Evolutionary conservation across 2,113 vertebrate genomes (phyloP).

Genomic region (Excalfactoria chinensis): DNA sequence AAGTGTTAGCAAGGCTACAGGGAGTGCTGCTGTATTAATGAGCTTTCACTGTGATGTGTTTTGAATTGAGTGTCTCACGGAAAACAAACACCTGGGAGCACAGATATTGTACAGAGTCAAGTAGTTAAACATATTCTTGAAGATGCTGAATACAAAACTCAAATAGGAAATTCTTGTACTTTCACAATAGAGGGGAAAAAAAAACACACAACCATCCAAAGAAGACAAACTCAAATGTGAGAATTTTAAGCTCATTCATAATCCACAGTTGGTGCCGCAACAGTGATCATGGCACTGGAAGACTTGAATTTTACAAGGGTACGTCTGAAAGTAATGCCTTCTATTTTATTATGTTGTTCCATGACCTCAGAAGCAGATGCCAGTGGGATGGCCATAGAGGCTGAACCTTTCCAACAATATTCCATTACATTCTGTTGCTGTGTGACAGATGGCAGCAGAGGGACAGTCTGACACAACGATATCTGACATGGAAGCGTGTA

Average conservation of each 20-base stretch:
- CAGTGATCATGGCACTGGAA: accelerated
- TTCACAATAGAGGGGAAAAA: too few species aligned
- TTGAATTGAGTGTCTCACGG: not conserved
- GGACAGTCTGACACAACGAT: too few species aligned
- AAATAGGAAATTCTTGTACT: not conserved
- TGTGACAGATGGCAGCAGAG: too few species aligned
- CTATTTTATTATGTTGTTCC: too few species aligned
- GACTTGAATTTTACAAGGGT: not conserved
- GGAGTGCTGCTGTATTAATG: not conserved
- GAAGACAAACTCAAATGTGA: not conserved
- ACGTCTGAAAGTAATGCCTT: too few species aligned
- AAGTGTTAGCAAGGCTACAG: not conserved
- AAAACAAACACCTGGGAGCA: not conserved
- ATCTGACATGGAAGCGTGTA: too few species aligned
- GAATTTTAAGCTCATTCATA: not conserved
- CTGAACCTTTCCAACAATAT: too few species aligned
- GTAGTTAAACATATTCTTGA: not conserved
- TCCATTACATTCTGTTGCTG: too few species aligned
- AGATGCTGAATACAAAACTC: not conserved
- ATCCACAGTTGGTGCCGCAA: not conserved
- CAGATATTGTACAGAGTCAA: not conserved
- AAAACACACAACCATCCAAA: not conserved
- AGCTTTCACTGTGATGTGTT: not conserved
- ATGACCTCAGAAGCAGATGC: too few species aligned
- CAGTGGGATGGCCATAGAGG: too few species aligned